Evolutionary conservation across 2,888 invertebrate species (phyloP).

Genomic region (Bugula neritina): DNA sequence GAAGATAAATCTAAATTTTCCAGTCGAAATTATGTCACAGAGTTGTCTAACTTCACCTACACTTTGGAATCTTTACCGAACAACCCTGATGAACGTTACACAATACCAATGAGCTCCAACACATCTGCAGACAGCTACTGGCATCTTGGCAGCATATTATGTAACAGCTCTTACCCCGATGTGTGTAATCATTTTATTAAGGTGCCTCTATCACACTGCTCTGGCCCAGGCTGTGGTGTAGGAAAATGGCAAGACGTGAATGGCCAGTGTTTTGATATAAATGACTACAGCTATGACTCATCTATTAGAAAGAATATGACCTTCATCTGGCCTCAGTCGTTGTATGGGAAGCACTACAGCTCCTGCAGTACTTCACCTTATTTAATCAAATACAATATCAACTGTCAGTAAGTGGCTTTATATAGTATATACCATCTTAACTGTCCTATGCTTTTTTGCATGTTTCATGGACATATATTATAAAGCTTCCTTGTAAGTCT

Average conservation of each 20-base stretch:
- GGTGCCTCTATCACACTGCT: neutral
- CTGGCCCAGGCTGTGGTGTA: slow-evolving; percentile 5
- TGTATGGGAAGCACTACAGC: slow-evolving; percentile 12
- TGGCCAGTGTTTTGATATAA: neutral
- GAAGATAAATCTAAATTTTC: too few species aligned
- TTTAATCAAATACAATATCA: neutral
- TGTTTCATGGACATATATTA: too few species aligned
- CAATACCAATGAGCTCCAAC: too few species aligned
- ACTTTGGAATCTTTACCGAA: too few species aligned
- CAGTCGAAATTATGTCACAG: too few species aligned
- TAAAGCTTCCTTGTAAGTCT: too few species aligned
- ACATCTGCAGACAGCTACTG: too few species aligned
- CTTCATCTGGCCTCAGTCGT: slow-evolving; percentile 6
- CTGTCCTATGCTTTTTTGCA: too few species aligned
- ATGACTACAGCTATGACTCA: neutral
- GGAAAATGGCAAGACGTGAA: slow-evolving; percentile 4
- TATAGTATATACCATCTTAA: too few species aligned
- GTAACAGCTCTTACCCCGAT: neutral
- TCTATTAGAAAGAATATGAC: neutral
- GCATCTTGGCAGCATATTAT: slow-evolving; percentile 15
- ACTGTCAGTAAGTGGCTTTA: neutral
- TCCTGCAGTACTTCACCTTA: neutral
- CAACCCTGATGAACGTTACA: too few species aligned
- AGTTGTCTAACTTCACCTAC: too few species aligned
- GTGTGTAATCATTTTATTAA: slow-evolving; percentile 4